These are phyloP conservation scores for Nyctalus aviator DNA, from an alignment of 2,797 vertebrate genomes.

Conservation along the genomic window DNA sequence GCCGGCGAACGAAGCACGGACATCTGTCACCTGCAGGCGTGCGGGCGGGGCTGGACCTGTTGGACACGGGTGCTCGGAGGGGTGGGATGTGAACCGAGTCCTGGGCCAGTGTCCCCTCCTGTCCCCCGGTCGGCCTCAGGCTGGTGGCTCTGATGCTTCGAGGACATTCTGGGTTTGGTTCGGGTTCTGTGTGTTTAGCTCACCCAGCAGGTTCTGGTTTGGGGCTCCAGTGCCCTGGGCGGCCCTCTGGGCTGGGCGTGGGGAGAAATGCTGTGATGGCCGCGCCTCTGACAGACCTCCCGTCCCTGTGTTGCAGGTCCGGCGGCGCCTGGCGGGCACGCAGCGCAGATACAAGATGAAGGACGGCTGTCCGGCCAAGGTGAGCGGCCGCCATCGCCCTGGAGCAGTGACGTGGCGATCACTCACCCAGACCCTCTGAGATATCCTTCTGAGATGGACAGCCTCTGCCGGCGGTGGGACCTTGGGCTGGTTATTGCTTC, in stretches of 20 bases:
- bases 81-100: not conserved
- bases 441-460: slow-evolving; percentile 69
- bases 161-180: not conserved
- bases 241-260: fast-evolving
- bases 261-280: not conserved
- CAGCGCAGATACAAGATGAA: slow-evolving; percentile 71
- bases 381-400: slow-evolving; percentile 45
- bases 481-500: slow-evolving; percentile 55
- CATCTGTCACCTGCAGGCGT: not conserved
- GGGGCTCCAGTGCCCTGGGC: not conserved
- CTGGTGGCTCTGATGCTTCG: not conserved
- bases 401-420: slow-evolving; percentile 22
- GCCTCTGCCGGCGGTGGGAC: slow-evolving; percentile 60
- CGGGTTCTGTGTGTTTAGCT: not conserved
- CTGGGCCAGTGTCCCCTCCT: not conserved
- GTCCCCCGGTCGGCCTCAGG: fast-evolving
- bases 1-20: not conserved
- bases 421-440: slow-evolving; percentile 19
- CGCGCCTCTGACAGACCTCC: not conserved
- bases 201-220: not conserved
- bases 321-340: not conserved
- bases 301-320: not conserved
- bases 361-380: slow-evolving; percentile 72
- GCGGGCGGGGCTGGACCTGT: not conserved
- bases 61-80: not conserved